Evolutionary conservation across 2,113 vertebrate species (phyloP).

Genomic region (Sinocyclocheilus anshuiensis): DNA sequence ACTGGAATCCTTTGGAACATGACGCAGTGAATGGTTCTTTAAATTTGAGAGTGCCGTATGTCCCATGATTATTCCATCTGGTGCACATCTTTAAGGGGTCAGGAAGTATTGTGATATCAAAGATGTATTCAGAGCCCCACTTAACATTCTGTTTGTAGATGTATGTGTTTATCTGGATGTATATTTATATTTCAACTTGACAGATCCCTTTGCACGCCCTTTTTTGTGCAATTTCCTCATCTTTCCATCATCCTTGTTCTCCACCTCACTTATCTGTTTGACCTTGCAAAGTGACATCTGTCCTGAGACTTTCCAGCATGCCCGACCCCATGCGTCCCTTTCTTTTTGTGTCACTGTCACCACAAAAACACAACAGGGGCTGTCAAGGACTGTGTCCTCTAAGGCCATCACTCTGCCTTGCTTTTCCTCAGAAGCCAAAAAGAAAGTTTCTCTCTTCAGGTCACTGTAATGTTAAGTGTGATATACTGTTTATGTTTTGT

Average conservation of each 20-base stretch:
- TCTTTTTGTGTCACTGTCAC: conserved; percentile 44
- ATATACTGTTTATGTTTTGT: neutral
- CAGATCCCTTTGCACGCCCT: neutral
- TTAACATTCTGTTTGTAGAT: conserved; percentile 51
- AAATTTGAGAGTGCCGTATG: conserved; percentile 82
- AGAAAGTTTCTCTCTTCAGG: neutral
- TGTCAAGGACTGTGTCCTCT: conserved; percentile 64
- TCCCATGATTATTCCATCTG: conserved; percentile 86
- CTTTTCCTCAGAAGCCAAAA: neutral
- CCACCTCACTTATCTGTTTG: conserved; percentile 23
- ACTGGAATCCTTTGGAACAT: conserved; percentile 86
- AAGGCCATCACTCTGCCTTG: conserved; percentile 49
- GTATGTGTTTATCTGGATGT: conserved; percentile 29
- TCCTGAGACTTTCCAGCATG: conserved; percentile 45
- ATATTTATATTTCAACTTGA: conserved; percentile 17
- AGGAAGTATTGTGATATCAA: conserved; percentile 67
- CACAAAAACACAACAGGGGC: conserved; percentile 51
- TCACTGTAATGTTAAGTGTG: neutral
- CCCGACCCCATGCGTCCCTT: conserved; percentile 33
- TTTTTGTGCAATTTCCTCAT: neutral
- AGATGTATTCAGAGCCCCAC: conserved; percentile 49
- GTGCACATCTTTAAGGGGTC: conserved; percentile 82
- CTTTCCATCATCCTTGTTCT: conserved; percentile 4
- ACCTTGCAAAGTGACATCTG: conserved; percentile 43
- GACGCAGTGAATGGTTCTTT: conserved; percentile 81